phyloP scores from a whole-genome alignment of 2,113 vertebrate genomes.

The Pelodiscus sinensis region DNA sequence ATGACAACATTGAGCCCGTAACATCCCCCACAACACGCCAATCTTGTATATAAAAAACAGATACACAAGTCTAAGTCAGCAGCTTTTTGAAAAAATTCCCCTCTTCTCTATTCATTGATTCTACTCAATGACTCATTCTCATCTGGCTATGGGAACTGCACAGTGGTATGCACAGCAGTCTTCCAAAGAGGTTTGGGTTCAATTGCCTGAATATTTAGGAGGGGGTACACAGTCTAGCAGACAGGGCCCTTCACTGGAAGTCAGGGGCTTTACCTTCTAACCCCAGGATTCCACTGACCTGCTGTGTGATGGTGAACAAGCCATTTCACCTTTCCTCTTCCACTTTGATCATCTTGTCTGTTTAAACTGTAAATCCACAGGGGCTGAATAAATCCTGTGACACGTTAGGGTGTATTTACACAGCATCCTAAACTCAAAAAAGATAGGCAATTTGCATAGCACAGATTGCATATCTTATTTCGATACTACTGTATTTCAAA shows the following conservation, averaged over 20 bases:
- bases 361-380: neutral
- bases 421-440: too few species aligned
- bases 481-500: too few species aligned
- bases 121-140: too few species aligned
- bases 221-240: neutral
- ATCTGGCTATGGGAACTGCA: neutral
- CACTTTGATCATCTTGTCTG: neutral
- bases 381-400: neutral
- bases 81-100: neutral
- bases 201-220: neutral
- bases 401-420: too few species aligned
- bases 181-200: neutral
- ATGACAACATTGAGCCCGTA: neutral
- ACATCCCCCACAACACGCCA: neutral
- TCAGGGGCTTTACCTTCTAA: neutral
- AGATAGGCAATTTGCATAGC: too few species aligned
- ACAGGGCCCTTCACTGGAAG: neutral
- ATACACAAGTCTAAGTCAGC: neutral
- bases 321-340: neutral
- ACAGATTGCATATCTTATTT: too few species aligned
- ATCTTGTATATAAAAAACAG: neutral
- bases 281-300: neutral
- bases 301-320: neutral
- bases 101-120: neutral
- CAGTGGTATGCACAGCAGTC: neutral